Percentiles rank a stretch among this genome's conserved stretches.
phyloP scores from a whole-genome alignment of 2,888 invertebrate species.

The Ormyrus rosae region DNA sequence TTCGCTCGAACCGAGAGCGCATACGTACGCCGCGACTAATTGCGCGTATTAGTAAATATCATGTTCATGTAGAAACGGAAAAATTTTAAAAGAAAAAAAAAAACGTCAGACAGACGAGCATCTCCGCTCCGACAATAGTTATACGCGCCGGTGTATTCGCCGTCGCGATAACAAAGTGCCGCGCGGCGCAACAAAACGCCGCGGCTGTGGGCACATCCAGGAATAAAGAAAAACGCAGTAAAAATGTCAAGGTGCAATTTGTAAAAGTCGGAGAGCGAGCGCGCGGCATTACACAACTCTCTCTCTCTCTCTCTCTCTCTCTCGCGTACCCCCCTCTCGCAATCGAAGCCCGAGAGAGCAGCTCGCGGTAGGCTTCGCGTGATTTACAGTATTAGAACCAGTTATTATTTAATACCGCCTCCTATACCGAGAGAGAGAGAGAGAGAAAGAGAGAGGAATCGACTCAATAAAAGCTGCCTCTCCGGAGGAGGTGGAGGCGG shows the following conservation, averaged over 20 bases:
- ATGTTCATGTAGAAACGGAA: background rate
- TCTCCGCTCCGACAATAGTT: constrained; percentile 10
- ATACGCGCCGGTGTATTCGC: background rate
- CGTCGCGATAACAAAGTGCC: constrained; percentile 22
- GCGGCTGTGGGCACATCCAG: background rate
- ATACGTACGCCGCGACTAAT: constrained; percentile 22
- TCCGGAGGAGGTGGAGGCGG: background rate
- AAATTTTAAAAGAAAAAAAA: constrained; percentile 18
- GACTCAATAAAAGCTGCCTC: constrained; percentile 12
- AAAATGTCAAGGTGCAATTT: constrained; percentile 49
- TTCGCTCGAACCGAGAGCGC: too few relatives aligned
- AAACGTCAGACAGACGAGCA: background rate
- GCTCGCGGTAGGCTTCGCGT: constrained; percentile 4
- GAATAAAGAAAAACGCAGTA: constrained; percentile 24
- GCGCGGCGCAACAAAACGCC: constrained; percentile 18
- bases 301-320: constrained; percentile 9
- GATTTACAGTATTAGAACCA: constrained; percentile 53
- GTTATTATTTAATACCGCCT: constrained; percentile 49
- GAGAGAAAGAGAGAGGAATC: background rate
- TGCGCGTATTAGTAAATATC: constrained; percentile 14
- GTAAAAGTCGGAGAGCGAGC: constrained; percentile 37
- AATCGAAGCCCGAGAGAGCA: constrained; percentile 16
- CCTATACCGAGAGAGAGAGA: background rate
- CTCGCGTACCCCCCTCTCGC: background rate
- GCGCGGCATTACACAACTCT: constrained; percentile 2